Evolutionary conservation across 2,797 vertebrate species (phyloP).

Genomic region (Aratinga solstitialis): DNA sequence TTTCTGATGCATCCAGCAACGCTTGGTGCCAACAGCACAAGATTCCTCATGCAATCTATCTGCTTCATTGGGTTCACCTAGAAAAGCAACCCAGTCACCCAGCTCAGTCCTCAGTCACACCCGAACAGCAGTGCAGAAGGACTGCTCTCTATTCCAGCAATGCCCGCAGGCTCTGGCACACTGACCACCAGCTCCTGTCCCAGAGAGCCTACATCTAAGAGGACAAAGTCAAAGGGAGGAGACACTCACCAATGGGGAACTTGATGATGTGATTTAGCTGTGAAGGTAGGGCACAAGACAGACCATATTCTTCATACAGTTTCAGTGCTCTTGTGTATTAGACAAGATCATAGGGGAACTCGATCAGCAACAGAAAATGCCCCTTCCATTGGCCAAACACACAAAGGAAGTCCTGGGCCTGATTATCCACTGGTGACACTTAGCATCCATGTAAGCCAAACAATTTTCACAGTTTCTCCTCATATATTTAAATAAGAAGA

Average conservation of each 20-base stretch:
- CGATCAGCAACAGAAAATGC: neutral
- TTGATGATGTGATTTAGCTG: neutral
- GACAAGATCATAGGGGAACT: neutral
- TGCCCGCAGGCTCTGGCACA: accelerated
- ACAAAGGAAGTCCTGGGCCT: neutral
- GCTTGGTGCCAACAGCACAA: accelerated
- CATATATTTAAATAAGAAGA: neutral
- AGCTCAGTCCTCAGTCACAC: neutral
- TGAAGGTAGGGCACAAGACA: neutral
- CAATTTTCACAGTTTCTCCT: neutral
- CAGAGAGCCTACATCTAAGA: neutral
- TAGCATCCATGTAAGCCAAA: neutral
- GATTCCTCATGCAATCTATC: neutral
- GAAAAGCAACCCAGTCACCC: neutral
- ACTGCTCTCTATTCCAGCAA: neutral
- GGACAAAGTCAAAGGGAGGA: neutral
- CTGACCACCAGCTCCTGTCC: neutral
- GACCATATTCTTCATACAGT: neutral
- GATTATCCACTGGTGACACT: neutral
- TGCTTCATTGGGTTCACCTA: neutral
- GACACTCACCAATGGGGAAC: neutral
- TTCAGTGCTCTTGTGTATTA: neutral
- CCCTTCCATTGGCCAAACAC: neutral
- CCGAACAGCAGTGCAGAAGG: neutral
- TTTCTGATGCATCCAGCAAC: neutral